Percentiles rank a stretch among this genome's conserved stretches.
Evolutionary conservation across 2,888 invertebrate species (phyloP).

Genomic region (Leptinotarsa rubiginosa): DNA sequence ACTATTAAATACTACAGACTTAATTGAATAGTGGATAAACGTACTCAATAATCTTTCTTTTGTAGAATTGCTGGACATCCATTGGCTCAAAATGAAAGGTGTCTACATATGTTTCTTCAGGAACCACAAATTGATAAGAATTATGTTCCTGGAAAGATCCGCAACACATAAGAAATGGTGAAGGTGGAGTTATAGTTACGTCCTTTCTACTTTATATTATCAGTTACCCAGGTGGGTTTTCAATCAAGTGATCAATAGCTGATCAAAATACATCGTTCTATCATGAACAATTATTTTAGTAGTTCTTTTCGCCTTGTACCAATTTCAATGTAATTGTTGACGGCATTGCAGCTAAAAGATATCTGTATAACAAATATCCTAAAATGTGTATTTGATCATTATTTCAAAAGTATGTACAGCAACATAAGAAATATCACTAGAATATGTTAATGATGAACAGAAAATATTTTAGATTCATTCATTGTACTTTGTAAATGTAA

Average conservation of each 20-base stretch:
- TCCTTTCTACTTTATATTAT: conserved; percentile 43
- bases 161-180: conserved; percentile 82
- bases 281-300: neutral
- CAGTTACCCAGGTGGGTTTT: conserved; percentile 8
- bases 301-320: neutral
- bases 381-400: too few relatives aligned
- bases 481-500: too few relatives aligned
- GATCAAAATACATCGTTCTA: conserved; percentile 32
- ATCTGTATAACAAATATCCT: too few relatives aligned
- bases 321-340: neutral
- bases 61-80: conserved; percentile 96
- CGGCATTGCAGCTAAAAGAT: too few relatives aligned
- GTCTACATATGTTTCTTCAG: conserved; percentile 99
- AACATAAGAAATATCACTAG: too few relatives aligned
- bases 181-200: conserved; percentile 46
- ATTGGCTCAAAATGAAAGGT: conserved; percentile 97
- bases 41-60: conserved; percentile 53
- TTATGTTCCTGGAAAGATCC: conserved; percentile 99
- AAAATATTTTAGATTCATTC: too few relatives aligned
- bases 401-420: too few relatives aligned
- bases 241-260: conserved; percentile 23
- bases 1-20: too few relatives aligned
- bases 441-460: too few relatives aligned
- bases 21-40: neutral
- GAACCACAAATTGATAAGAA: conserved; percentile 98